Conservation (phyloP, 2,888 invertebrate species). For the Aricia artaxerxes region DNA sequence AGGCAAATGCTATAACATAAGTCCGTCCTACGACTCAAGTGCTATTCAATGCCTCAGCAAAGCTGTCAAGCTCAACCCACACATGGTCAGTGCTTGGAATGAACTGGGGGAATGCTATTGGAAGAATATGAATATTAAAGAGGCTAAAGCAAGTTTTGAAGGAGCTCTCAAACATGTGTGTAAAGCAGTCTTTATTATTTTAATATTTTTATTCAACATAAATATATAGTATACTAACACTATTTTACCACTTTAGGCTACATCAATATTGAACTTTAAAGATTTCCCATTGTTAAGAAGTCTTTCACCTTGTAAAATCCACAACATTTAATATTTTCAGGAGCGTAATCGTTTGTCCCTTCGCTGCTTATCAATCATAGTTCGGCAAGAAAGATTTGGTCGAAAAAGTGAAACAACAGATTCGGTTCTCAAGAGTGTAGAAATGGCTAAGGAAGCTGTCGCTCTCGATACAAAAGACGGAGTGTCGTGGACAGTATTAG, state of each 20-base stretch:
- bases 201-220: not conserved
- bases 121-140: constrained; percentile 90
- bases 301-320: too few species aligned
- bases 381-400: constrained; percentile 82
- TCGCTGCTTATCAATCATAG: constrained; percentile 89
- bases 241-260: not conserved
- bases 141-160: constrained; percentile 91
- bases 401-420: constrained; percentile 76
- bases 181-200: constrained; percentile 35
- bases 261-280: too few species aligned
- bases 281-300: too few species aligned
- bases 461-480: constrained; percentile 88
- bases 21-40: constrained; percentile 83
- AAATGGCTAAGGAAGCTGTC: constrained; percentile 90
- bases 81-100: constrained; percentile 91
- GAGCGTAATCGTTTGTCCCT: constrained; percentile 87
- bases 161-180: constrained; percentile 87
- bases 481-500: constrained; percentile 90
- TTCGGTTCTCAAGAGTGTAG: constrained; percentile 86
- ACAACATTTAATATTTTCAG: constrained; percentile 61
- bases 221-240: not conserved
- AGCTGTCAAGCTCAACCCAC: constrained; percentile 91
- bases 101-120: constrained; percentile 94
- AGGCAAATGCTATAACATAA: constrained; percentile 88
- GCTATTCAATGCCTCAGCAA: constrained; percentile 89